These are phyloP conservation scores for Pseudochirops corinnae DNA, from an alignment of 2,797 vertebrate genomes.

Conservation along the genomic window DNA sequence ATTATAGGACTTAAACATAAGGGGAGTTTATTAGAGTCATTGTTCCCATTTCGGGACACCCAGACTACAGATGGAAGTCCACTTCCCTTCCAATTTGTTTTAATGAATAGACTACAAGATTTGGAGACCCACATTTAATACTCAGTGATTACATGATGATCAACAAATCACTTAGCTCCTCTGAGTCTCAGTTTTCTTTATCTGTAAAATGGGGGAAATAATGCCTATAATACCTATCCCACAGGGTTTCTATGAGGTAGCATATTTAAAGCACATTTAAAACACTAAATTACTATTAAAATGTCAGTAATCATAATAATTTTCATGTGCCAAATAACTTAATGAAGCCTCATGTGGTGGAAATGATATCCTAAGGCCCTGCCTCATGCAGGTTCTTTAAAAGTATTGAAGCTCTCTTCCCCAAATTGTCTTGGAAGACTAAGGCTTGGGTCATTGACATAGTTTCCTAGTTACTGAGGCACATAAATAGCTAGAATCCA, in stretches of 20 bases:
- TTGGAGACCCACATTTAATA: conserved; percentile 17
- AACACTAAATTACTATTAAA: conserved; percentile 27
- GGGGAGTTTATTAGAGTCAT: not conserved
- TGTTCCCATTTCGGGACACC: not conserved
- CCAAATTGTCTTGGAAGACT: not conserved
- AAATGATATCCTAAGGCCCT: not conserved
- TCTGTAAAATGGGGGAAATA: conserved; percentile 16
- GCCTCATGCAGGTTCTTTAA: not conserved
- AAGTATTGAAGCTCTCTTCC: not conserved
- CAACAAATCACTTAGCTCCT: conserved; percentile 25
- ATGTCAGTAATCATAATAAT: conserved; percentile 15
- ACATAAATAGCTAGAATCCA: not conserved
- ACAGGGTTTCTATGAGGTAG: conserved; percentile 21
- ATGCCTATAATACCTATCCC: not conserved
- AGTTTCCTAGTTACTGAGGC: not conserved
- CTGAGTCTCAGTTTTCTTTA: not conserved
- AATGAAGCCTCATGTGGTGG: not conserved
- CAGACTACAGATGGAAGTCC: not conserved
- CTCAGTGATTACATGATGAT: not conserved
- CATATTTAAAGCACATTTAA: conserved; percentile 28
- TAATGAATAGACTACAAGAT: not conserved
- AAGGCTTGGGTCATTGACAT: not conserved
- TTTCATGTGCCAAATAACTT: not conserved
- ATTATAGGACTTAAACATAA: not conserved
- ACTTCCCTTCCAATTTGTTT: not conserved